Percentiles rank a stretch among this genome's conserved stretches.
These are phyloP conservation scores for Trisateles emortualis DNA, from an alignment of 2,888 invertebrate species.

Conservation along the genomic window DNA sequence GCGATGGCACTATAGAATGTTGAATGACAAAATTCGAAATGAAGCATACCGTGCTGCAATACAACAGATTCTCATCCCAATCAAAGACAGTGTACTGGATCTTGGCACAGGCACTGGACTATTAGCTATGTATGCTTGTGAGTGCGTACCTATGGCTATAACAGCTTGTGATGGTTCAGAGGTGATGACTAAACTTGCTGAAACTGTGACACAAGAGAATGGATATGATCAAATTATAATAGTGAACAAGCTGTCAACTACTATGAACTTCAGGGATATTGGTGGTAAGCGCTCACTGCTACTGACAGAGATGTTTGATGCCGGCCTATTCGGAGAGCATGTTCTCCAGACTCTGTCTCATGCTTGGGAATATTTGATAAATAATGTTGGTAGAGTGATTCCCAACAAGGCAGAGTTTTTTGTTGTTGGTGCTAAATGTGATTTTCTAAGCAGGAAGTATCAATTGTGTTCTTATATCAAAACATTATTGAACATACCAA, in stretches of 20 bases:
- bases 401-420: constrained; percentile 89
- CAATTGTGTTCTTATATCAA: constrained; percentile 65
- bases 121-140: constrained; percentile 89
- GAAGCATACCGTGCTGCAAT: constrained; percentile 89
- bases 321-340: constrained; percentile 92
- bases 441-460: constrained; percentile 79
- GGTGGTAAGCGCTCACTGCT: constrained; percentile 87
- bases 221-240: constrained; percentile 82
- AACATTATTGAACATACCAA: constrained; percentile 60
- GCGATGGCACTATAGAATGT: constrained; percentile 94
- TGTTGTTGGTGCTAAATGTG: constrained; percentile 88
- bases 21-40: constrained; percentile 92
- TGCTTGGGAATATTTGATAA: constrained; percentile 89
- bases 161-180: constrained; percentile 90
- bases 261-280: constrained; percentile 82
- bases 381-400: constrained; percentile 82
- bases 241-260: constrained; percentile 87
- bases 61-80: constrained; percentile 75
- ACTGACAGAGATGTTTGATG: constrained; percentile 93
- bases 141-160: constrained; percentile 84
- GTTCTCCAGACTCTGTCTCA: constrained; percentile 89
- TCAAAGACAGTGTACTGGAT: constrained; percentile 88
- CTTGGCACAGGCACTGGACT: constrained; percentile 93
- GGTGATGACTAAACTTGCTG: constrained; percentile 88
- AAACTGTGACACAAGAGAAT: constrained; percentile 74